A percentile compares a stretch with the other conserved stretches of the same genome.
These are phyloP conservation scores for Butorides virescens DNA, from an alignment of 2,113 vertebrate genomes.

Conservation along the genomic window DNA sequence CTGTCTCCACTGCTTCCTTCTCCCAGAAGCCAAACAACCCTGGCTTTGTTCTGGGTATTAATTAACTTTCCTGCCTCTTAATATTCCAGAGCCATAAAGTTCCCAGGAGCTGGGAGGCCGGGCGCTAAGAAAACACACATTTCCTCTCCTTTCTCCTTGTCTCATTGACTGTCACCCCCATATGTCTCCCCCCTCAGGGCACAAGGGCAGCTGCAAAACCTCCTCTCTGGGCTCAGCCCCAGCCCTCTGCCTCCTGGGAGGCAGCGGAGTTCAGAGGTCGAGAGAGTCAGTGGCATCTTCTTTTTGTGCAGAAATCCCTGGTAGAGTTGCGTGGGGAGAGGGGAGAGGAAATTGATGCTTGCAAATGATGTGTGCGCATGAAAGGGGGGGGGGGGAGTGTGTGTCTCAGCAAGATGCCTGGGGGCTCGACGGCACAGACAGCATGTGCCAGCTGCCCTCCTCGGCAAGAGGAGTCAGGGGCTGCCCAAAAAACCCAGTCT, in stretches of 20 bases:
- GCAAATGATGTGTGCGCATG: not conserved
- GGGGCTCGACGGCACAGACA: not conserved
- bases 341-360: not conserved
- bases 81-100: slow-evolving; percentile 40
- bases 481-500: not conserved
- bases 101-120: not conserved
- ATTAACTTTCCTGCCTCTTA: slow-evolving; percentile 17
- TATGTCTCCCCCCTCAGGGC: slow-evolving; percentile 15
- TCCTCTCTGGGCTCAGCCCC: slow-evolving; percentile 19
- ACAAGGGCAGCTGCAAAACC: slow-evolving; percentile 52
- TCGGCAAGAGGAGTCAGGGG: not conserved
- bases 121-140: not conserved
- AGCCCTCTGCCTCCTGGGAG: not conserved
- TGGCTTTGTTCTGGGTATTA: slow-evolving; percentile 22
- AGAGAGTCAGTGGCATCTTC: slow-evolving; percentile 32
- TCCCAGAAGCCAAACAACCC: not conserved
- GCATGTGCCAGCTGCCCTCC: not conserved
- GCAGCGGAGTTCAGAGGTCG: slow-evolving; percentile 31
- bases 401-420: not conserved
- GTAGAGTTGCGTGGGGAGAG: not conserved
- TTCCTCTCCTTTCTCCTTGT: not conserved
- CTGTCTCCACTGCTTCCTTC: not conserved
- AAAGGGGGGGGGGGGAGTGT: no score
- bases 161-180: slow-evolving; percentile 4
- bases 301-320: not conserved